These are phyloP conservation scores for Bombus haemorrhoidalis DNA, from an alignment of 1,140 invertebrate species.

Conservation along the genomic window DNA sequence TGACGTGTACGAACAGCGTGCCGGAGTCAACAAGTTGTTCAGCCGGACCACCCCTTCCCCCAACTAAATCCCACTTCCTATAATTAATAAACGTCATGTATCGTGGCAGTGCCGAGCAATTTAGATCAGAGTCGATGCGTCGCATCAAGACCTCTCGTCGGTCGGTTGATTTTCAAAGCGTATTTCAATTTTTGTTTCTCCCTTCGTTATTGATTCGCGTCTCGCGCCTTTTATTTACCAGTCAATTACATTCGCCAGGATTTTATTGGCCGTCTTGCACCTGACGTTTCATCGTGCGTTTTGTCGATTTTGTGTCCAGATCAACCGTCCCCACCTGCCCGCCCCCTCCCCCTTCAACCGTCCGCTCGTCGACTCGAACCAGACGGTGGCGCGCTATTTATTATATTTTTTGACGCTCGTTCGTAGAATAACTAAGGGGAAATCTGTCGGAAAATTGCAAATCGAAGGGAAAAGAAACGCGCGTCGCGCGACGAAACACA, in stretches of 20 bases:
- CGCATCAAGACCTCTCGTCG: conserved; percentile 63
- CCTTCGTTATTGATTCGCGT: conserved; percentile 56
- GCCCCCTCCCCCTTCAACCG: background rate
- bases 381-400: conserved; percentile 7
- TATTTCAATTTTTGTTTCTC: conserved; percentile 65
- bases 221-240: conserved; percentile 61
- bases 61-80: conserved; percentile 75
- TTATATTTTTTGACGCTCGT: conserved; percentile 32
- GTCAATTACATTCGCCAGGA: conserved; percentile 51
- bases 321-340: background rate
- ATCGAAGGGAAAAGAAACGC: conserved; percentile 9
- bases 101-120: conserved; percentile 65
- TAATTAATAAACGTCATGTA: conserved; percentile 74
- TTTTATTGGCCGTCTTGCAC: conserved; percentile 55
- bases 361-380: background rate
- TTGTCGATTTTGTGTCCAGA: conserved; percentile 49
- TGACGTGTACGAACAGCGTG: conserved; percentile 58
- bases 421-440: conserved; percentile 5
- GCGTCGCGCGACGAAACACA: background rate
- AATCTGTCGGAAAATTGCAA: conserved; percentile 27
- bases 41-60: conserved; percentile 67
- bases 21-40: conserved; percentile 74
- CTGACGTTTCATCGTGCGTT: conserved; percentile 56
- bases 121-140: conserved; percentile 61
- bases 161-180: conserved; percentile 61